Base-by-base conservation (phyloP, 2,888 invertebrate species). In the Nemurella pictetii region DNA sequence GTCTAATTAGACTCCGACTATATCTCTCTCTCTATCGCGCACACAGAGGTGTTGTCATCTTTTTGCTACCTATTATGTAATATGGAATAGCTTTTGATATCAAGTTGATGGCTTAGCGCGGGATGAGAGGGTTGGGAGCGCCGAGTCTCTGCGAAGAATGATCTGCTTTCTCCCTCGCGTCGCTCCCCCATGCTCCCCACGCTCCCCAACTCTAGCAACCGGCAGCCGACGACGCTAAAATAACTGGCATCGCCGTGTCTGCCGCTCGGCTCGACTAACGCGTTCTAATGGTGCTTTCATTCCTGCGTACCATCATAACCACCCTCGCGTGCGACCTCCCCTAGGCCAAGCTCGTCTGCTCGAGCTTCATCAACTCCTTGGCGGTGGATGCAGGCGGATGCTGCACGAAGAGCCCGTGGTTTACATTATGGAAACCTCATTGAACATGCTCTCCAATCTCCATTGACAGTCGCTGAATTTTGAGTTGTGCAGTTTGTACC, bases 1-100 rank as follows among this genome's bases (percentile, higher is more conserved):
- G 86, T 86, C 86, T 86, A 86, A 86, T 86, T 86, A 86, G 86
- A 83, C 32, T 78, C 29, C 20, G 20, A 29, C 78, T 30, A 0
- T 7, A n/a, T 75, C 75, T 3, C 27, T 26, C 2, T 12, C n/a
- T n/a, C n/a, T n/a, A n/a, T n/a, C n/a, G n/a, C n/a, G n/a, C n/a
- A n/a, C n/a, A n/a, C 27, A 25, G 27, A 78, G 78, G 78, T 78
- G 78, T 78, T 78, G 78, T 28, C 78, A 78, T 78, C 78, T 78
- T 75, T 78, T 78, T 55, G 78, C 78, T 3, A 3, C 5, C 1
- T 55, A 55, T 55, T 1, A 30, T 29, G 29, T 78, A 26, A 26
- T 26, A 20, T 29, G 29, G 28, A 28, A 78, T 78, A 78, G 78
- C 78, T 78, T 78, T 30, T 30, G 28, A 78, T 78, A 4, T 29